Evolutionary conservation across 1,140 invertebrate genomes (phyloP).

Genomic region (Nasonia vitripennis): DNA sequence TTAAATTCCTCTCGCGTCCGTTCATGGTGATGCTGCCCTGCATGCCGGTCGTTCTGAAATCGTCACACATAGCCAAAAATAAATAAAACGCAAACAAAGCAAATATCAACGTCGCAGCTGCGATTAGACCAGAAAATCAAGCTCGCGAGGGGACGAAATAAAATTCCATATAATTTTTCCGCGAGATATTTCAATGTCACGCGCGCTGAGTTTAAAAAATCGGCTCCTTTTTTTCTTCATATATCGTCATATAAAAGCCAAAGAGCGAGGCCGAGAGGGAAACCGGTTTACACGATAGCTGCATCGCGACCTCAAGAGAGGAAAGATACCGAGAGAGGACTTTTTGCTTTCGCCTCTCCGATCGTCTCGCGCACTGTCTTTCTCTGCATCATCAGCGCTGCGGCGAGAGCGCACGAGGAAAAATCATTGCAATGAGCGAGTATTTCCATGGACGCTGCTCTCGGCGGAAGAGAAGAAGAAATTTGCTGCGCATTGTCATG

Average conservation of each 20-base stretch:
- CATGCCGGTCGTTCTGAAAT: conserved; percentile 83
- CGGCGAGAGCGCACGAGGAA: neutral
- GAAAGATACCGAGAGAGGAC: conserved; percentile 8
- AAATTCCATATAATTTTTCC: neutral
- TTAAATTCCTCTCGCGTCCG: conserved; percentile 89
- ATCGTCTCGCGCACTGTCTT: too few species aligned
- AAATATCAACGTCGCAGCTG: too few species aligned
- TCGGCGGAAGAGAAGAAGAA: too few species aligned
- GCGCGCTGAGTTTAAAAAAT: neutral
- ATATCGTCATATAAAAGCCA: neutral
- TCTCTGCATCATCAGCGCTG: too few species aligned
- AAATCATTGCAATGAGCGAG: neutral
- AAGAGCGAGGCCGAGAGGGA: neutral
- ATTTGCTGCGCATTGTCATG: too few species aligned
- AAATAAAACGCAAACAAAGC: too few species aligned
- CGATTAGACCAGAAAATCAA: too few species aligned
- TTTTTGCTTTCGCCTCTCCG: neutral
- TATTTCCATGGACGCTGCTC: neutral
- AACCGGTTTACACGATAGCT: conserved; percentile 7
- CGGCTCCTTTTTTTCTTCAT: neutral
- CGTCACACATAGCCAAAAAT: conserved; percentile 21
- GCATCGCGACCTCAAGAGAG: neutral
- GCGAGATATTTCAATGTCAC: neutral
- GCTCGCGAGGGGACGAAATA: neutral
- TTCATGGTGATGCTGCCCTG: conserved; percentile 90